phyloP scores from a whole-genome alignment of 2,888 invertebrate genomes.

The Ophion slaviceki region DNA sequence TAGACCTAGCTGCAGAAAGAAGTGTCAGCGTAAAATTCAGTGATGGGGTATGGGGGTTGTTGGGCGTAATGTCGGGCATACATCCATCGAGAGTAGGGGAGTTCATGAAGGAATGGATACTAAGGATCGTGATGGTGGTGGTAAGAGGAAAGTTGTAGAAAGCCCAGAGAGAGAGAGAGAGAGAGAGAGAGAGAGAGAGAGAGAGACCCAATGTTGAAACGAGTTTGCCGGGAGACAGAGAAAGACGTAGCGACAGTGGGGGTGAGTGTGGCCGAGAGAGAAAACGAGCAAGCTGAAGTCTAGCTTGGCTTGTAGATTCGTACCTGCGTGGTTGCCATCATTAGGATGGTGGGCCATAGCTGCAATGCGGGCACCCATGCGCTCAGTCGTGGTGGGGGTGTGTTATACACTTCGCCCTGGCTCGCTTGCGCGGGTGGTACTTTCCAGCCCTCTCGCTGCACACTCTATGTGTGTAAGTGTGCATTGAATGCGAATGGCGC shows the following conservation, averaged over 20 bases:
- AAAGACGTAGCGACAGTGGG: conserved; percentile 32
- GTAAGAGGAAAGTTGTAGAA: conserved; percentile 34
- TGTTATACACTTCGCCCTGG: conserved; percentile 57
- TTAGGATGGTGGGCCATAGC: conserved; percentile 82
- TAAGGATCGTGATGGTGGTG: conserved; percentile 24
- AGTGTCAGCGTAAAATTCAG: conserved; percentile 77
- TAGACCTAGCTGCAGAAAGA: conserved; percentile 67
- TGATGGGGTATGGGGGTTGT: conserved; percentile 47
- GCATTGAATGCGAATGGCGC: conserved; percentile 52
- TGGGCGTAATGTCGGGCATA: conserved; percentile 25
- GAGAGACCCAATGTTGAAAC: conserved; percentile 17
- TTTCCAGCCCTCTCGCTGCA: conserved; percentile 25
- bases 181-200: conserved; percentile 32
- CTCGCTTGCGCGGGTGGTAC: conserved; percentile 50
- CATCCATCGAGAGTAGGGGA: conserved; percentile 8
- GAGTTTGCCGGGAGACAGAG: conserved; percentile 16
- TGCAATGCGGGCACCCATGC: conserved; percentile 82
- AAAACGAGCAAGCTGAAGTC: conserved; percentile 48
- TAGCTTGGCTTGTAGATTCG: conserved; percentile 73
- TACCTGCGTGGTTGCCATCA: conserved; percentile 81
- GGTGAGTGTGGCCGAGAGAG: conserved; percentile 42
- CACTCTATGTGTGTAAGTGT: conserved; percentile 44
- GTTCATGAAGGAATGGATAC: conserved; percentile 50
- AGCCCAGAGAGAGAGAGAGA: conserved; percentile 26
- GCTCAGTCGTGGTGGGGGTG: conserved; percentile 70